Percentiles rank a stretch among this genome's conserved stretches.
Conservation (phyloP, 1,140 invertebrate species). For the Sycophila sp. region DNA sequence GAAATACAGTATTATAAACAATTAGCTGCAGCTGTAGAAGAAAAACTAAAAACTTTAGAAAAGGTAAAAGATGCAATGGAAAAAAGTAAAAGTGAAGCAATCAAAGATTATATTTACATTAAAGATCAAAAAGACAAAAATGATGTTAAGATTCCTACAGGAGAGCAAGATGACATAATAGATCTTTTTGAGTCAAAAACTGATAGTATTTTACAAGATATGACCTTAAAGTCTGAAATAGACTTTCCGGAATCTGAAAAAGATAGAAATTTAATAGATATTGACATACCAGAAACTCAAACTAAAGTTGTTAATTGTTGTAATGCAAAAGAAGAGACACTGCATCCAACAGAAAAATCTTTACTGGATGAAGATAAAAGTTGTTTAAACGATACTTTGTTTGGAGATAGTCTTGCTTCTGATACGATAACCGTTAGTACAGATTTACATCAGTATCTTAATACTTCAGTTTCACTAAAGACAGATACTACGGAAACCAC, state of each 20-base stretch:
- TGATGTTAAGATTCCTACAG: background rate
- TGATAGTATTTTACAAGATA: background rate
- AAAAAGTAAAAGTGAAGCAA: constrained; percentile 5
- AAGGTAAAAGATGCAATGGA: background rate
- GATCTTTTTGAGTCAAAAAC: background rate
- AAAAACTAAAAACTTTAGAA: constrained; percentile 54
- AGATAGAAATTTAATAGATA: constrained; percentile 19
- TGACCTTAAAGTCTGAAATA: background rate
- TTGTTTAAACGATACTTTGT: constrained; percentile 36
- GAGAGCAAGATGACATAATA: background rate
- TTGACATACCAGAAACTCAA: background rate
- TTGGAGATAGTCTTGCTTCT: constrained; percentile 39
- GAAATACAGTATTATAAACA: constrained; percentile 75
- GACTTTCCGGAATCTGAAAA: constrained; percentile 21
- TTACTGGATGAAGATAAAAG: constrained; percentile 42
- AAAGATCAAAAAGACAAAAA: too few relatives aligned
- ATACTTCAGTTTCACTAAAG: constrained; percentile 43
- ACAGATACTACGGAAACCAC: constrained; percentile 43
- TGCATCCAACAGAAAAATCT: constrained; percentile 2
- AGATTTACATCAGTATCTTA: constrained; percentile 51
- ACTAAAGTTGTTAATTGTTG: background rate
- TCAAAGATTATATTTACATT: background rate
- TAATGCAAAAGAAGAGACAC: background rate
- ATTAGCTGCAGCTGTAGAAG: constrained; percentile 70
- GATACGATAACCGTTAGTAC: constrained; percentile 46